These are phyloP conservation scores for Eupithecia subfuscata DNA, from an alignment of 2,888 invertebrate genomes.

Conservation along the genomic window DNA sequence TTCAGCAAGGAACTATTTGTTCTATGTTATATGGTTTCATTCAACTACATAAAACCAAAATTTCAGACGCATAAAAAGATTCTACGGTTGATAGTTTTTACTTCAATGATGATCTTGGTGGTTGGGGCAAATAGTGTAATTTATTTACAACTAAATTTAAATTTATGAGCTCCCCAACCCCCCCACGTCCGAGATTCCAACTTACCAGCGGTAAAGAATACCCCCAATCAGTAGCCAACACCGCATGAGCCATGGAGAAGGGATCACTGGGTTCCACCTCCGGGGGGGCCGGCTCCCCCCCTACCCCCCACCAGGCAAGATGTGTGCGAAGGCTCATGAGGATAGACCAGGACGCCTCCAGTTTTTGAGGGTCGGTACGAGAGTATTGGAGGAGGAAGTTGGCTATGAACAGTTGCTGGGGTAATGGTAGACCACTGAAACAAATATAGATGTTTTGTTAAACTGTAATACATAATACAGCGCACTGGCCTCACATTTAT, in stretches of 20 bases:
- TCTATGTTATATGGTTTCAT: too few species aligned
- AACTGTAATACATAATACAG: neutral
- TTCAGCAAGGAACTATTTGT: too few species aligned
- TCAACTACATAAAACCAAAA: too few species aligned
- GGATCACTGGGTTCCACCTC: slow-evolving; percentile 48
- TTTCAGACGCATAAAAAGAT: too few species aligned
- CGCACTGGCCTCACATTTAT: too few species aligned
- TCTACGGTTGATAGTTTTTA: too few species aligned
- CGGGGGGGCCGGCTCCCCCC: slow-evolving; percentile 57
- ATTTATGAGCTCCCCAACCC: too few species aligned
- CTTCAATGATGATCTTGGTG: too few species aligned
- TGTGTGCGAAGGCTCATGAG: slow-evolving; percentile 64
- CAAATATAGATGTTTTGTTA: neutral
- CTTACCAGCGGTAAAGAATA: slow-evolving; percentile 75
- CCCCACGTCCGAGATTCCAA: slow-evolving; percentile 6
- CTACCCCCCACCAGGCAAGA: slow-evolving; percentile 60
- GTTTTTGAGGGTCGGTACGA: slow-evolving; percentile 30
- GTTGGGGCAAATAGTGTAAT: too few species aligned
- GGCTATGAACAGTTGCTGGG: slow-evolving; percentile 63
- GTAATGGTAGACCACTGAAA: slow-evolving; percentile 67
- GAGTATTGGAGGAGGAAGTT: slow-evolving; percentile 58
- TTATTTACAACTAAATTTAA: too few species aligned
- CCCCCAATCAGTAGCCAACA: slow-evolving; percentile 71
- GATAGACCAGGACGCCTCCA: slow-evolving; percentile 68
- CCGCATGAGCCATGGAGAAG: slow-evolving; percentile 57